A percentile compares a stretch with the other conserved stretches of the same genome.
Evolutionary conservation across 2,888 invertebrate genomes (phyloP).

Genomic region (Laspeyria flexula): DNA sequence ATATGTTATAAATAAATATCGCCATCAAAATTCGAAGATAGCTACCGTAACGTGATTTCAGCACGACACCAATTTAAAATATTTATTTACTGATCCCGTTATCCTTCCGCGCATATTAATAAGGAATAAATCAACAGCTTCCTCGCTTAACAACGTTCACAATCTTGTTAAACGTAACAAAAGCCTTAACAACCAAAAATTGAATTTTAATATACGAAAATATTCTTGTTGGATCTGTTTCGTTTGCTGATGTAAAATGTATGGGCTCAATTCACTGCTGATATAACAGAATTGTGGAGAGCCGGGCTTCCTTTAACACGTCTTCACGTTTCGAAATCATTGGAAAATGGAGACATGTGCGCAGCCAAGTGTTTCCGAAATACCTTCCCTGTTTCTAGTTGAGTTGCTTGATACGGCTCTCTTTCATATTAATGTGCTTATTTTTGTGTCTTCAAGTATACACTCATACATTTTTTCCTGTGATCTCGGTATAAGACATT

Average conservation of each 20-base stretch:
- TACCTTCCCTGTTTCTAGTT: constrained; percentile 22
- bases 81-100: neutral
- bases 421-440: constrained; percentile 36
- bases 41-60: neutral
- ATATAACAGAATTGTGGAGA: constrained; percentile 27
- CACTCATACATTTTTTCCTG: neutral
- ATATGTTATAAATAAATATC: neutral
- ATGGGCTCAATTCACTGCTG: constrained; percentile 44
- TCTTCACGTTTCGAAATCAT: constrained; percentile 25
- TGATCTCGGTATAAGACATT: neutral
- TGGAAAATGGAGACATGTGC: constrained; percentile 29
- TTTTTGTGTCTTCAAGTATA: constrained; percentile 13
- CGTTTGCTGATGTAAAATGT: constrained; percentile 63
- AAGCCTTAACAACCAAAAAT: constrained; percentile 10
- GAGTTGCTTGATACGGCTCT: constrained; percentile 10
- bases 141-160: constrained; percentile 3
- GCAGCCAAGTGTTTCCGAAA: constrained; percentile 23
- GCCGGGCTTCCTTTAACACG: constrained; percentile 17
- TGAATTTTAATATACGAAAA: constrained; percentile 10
- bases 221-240: constrained; percentile 44
- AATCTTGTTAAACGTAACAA: constrained; percentile 9
- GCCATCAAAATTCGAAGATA: neutral
- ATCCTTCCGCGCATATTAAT: neutral
- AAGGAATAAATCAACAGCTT: constrained; percentile 1
- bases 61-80: neutral